Evolutionary conservation across 2,797 vertebrate species (phyloP).

Genomic region (Gymnopithys bicolor): DNA sequence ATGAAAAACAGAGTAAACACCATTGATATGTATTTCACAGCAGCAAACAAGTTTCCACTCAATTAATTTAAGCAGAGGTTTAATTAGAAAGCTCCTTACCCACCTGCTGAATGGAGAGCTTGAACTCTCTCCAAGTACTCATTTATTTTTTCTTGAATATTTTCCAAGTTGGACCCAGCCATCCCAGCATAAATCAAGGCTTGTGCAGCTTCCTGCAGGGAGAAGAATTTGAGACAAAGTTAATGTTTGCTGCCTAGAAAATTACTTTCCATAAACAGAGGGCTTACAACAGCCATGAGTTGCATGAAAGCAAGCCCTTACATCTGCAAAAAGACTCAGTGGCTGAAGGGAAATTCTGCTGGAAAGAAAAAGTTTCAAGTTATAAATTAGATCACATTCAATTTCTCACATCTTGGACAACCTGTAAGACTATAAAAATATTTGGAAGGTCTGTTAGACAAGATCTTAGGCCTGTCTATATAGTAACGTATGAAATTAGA

Average conservation of each 20-base stretch:
- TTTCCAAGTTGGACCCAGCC: constrained; percentile 95
- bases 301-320: background rate
- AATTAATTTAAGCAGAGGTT: constrained; percentile 1
- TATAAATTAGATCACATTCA: background rate
- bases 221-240: background rate
- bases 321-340: background rate
- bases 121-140: constrained; percentile 96
- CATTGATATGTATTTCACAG: background rate
- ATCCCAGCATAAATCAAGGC: constrained; percentile 97
- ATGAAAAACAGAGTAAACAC: background rate
- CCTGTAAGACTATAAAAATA: background rate
- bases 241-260: constrained; percentile 8
- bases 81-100: constrained; percentile 58
- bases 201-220: constrained; percentile 92
- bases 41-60: background rate
- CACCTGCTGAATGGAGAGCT: constrained; percentile 91
- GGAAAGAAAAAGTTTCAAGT: background rate
- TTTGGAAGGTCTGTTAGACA: background rate
- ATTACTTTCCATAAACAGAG: background rate
- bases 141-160: constrained; percentile 94
- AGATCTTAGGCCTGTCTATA: background rate
- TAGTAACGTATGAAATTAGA: background rate
- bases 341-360: background rate
- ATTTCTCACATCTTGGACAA: background rate
- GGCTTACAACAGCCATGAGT: background rate